phyloP scores from a whole-genome alignment of 1,140 invertebrate genomes.

The Nasonia longicornis region DNA sequence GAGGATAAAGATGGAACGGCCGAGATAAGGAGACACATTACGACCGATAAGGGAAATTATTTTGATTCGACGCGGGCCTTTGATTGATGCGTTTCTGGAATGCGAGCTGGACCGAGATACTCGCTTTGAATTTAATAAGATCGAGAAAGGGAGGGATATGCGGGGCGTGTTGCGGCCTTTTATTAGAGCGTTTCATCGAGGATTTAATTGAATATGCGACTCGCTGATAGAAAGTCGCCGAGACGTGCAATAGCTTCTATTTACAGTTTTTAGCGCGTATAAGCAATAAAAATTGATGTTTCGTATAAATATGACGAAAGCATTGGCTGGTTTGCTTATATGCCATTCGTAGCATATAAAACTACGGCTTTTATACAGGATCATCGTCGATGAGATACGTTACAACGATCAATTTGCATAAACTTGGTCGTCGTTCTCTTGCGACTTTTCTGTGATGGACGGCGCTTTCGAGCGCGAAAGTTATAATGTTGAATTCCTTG shows the following conservation, averaged over 20 bases:
- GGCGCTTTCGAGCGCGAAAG: background rate
- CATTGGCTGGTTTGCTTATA: background rate
- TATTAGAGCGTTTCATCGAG: conserved; percentile 10
- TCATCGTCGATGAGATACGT: background rate
- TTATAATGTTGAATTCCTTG: too few species aligned
- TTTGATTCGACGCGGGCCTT: conserved; percentile 34
- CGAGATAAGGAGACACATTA: conserved; percentile 12
- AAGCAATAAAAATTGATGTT: background rate
- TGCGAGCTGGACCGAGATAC: background rate
- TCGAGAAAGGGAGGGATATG: background rate
- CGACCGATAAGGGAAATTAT: conserved; percentile 38
- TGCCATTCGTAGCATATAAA: background rate
- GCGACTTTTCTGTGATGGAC: background rate
- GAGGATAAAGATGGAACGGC: conserved; percentile 15
- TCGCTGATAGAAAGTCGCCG: background rate
- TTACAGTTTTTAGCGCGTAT: background rate
- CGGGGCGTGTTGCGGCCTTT: background rate
- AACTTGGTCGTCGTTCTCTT: background rate
- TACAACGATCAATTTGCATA: background rate
- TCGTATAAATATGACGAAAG: background rate
- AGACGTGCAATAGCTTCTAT: too few species aligned
- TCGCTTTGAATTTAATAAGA: conserved; percentile 29
- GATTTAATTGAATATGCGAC: conserved; percentile 18
- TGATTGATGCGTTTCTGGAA: conserved; percentile 38
- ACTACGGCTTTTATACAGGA: too few species aligned